Percentiles rank a stretch among this genome's conserved stretches.
Evolutionary conservation across 2,797 vertebrate genomes (phyloP).

Genomic region (Argentina silus): DNA sequence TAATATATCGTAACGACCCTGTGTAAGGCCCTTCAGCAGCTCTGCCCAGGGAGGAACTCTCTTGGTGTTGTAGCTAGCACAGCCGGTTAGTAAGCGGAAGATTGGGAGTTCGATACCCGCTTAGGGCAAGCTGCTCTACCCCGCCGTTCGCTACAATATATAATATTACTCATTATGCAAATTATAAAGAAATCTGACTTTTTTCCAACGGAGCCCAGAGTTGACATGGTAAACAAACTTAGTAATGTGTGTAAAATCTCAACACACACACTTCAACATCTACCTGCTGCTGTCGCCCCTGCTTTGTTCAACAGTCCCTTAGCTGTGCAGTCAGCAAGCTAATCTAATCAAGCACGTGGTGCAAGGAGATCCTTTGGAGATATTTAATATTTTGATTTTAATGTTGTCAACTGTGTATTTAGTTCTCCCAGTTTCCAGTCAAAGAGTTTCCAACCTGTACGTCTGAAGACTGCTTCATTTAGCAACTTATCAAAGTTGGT

Average conservation of each 20-base stretch:
- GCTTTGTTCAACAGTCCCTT: constrained; percentile 5
- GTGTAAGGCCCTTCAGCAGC: too few species aligned
- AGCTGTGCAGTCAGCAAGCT: neutral
- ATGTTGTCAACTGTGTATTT: neutral
- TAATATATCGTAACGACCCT: too few species aligned
- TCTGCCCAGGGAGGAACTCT: too few species aligned
- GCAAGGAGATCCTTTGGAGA: constrained; percentile 1
- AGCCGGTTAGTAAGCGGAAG: too few species aligned
- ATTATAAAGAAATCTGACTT: neutral
- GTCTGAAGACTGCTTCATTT: constrained; percentile 22
- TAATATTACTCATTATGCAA: neutral
- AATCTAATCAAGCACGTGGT: constrained; percentile 11
- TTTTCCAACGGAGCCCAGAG: neutral
- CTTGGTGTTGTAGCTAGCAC: too few species aligned
- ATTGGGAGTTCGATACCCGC: too few species aligned
- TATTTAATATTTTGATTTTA: constrained; percentile 1
- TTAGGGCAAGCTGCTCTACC: too few species aligned
- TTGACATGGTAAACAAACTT: constrained; percentile 18
- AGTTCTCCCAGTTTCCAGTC: constrained; percentile 4
- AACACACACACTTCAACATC: neutral
- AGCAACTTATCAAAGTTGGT: neutral
- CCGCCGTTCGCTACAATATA: too few species aligned
- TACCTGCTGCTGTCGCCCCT: neutral
- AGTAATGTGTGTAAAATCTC: neutral
- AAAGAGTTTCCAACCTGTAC: constrained; percentile 12